A percentile compares a stretch with the other conserved stretches of the same genome.
Evolutionary conservation across 2,888 invertebrate genomes (phyloP).

Genomic region (Temnothorax rugatulus): DNA sequence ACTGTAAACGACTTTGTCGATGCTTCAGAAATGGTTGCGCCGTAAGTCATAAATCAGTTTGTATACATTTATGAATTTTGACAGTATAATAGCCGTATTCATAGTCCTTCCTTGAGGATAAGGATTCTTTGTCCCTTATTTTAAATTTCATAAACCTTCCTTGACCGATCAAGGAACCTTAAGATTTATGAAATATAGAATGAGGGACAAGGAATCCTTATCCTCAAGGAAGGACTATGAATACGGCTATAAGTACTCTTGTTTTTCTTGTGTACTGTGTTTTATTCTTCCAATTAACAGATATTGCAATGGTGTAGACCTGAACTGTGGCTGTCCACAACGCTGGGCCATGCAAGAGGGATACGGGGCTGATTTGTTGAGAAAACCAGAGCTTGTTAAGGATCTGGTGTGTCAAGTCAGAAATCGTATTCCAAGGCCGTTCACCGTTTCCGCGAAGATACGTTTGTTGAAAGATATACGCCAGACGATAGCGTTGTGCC

Average conservation of each 20-base stretch:
- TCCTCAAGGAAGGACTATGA: too few species aligned
- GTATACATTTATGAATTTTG: neutral
- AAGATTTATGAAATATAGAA: too few species aligned
- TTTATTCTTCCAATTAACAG: slow-evolving; percentile 83
- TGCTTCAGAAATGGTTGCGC: slow-evolving; percentile 94
- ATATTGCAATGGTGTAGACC: slow-evolving; percentile 96
- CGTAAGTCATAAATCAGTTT: slow-evolving; percentile 86
- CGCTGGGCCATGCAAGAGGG: slow-evolving; percentile 97
- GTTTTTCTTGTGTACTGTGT: slow-evolving; percentile 11
- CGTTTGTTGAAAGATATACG: slow-evolving; percentile 91
- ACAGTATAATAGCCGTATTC: too few species aligned
- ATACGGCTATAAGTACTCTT: neutral
- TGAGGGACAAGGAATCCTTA: too few species aligned
- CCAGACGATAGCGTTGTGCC: slow-evolving; percentile 93
- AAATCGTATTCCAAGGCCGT: slow-evolving; percentile 91
- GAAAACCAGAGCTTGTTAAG: slow-evolving; percentile 93
- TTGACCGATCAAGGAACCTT: too few species aligned
- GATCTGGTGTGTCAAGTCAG: slow-evolving; percentile 93
- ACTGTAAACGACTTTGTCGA: slow-evolving; percentile 93
- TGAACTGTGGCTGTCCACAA: slow-evolving; percentile 99
- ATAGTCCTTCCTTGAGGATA: too few species aligned
- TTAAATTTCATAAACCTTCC: too few species aligned
- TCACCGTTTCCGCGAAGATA: slow-evolving; percentile 97
- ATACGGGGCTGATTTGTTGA: slow-evolving; percentile 94
- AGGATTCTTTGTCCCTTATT: too few species aligned